phyloP scores from a whole-genome alignment of 2,888 invertebrate genomes.

The Campaea margaritaria region DNA sequence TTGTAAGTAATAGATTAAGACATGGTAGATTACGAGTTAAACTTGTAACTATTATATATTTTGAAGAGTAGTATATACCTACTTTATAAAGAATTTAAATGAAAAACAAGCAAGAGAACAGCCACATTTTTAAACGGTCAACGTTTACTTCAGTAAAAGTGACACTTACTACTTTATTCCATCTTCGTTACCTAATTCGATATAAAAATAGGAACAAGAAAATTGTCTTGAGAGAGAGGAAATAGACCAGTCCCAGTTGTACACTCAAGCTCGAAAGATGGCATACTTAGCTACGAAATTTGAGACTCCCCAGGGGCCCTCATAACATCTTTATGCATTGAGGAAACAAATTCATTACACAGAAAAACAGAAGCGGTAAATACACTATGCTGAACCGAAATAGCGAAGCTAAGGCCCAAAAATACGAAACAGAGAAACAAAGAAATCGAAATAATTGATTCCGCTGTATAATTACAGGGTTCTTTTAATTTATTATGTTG shows the following conservation, averaged over 20 bases:
- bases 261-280: conserved; percentile 15
- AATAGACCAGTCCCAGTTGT: conserved; percentile 16
- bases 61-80: too few species aligned
- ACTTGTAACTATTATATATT: too few species aligned
- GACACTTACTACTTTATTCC: not conserved
- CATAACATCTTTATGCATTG: conserved; percentile 20
- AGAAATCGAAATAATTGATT: conserved; percentile 16
- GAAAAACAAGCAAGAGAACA: too few species aligned
- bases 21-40: not conserved
- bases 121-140: too few species aligned
- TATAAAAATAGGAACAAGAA: conserved; percentile 1
- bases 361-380: conserved; percentile 9
- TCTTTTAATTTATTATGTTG: conserved; percentile 30
- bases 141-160: not conserved
- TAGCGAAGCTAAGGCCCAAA: not conserved
- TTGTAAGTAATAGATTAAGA: not conserved
- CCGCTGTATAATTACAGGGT: conserved; percentile 21
- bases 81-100: too few species aligned
- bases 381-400: not conserved
- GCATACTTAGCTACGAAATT: conserved; percentile 26
- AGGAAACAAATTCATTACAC: conserved; percentile 21
- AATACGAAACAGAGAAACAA: not conserved
- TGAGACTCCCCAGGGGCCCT: conserved; percentile 19
- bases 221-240: conserved; percentile 3
- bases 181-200: not conserved